phyloP scores from a whole-genome alignment of 2,113 vertebrate genomes.

The Elachura formosa region DNA sequence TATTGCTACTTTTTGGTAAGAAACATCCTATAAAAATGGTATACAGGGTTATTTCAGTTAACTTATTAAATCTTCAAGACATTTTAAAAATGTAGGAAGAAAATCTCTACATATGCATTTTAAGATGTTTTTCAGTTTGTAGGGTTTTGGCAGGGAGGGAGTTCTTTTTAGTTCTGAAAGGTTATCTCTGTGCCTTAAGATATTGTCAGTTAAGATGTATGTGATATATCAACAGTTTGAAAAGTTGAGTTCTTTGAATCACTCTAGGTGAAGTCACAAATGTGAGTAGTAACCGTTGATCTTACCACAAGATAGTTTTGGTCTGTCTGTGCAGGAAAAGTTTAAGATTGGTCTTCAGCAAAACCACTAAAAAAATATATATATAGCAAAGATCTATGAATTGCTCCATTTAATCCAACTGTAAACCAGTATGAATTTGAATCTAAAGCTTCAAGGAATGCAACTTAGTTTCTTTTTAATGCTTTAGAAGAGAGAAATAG shows the following conservation, averaged over 20 bases:
- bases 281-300: constrained; percentile 67
- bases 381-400: not conserved
- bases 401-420: constrained; percentile 3
- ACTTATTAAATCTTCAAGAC: not conserved
- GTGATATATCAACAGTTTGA: constrained; percentile 66
- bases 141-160: not conserved
- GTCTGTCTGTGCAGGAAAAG: constrained; percentile 77
- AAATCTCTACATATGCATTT: not conserved
- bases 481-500: not conserved
- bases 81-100: not conserved
- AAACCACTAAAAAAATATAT: not conserved
- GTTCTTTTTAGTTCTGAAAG: not conserved
- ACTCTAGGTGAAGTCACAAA: constrained; percentile 40
- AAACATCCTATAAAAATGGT: not conserved
- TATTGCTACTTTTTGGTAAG: not conserved
- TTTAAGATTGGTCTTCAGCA: constrained; percentile 58
- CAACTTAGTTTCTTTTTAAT: not conserved
- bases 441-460: not conserved
- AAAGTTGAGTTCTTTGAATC: constrained; percentile 61
- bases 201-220: constrained; percentile 43
- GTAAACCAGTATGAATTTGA: not conserved
- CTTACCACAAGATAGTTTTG: constrained; percentile 77
- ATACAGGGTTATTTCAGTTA: not conserved
- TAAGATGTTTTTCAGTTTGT: not conserved
- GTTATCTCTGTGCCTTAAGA: not conserved